Conservation (phyloP, 1,140 invertebrate genomes). For the Leptonema lineaticorne region DNA sequence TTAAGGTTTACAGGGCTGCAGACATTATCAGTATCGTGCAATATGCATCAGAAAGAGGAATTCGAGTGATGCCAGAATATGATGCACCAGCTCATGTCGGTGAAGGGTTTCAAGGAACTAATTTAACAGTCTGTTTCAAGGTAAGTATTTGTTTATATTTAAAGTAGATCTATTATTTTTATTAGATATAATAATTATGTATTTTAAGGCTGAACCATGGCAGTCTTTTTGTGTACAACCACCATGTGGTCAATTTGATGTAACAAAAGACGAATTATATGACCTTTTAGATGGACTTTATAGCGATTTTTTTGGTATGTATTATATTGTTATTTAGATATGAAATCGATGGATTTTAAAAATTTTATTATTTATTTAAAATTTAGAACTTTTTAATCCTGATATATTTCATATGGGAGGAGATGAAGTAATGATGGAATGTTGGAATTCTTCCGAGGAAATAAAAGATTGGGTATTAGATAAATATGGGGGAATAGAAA, state of each 20-base stretch:
- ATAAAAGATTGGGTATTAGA: slow-evolving; percentile 72
- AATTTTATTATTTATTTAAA: too few relatives aligned
- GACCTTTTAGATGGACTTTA: slow-evolving; percentile 71
- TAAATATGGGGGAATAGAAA: slow-evolving; percentile 59
- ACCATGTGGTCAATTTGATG: slow-evolving; percentile 84
- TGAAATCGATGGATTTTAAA: too few relatives aligned
- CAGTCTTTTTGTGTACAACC: slow-evolving; percentile 76
- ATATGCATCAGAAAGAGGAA: slow-evolving; percentile 70
- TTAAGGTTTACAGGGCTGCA: slow-evolving; percentile 56
- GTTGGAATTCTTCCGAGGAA: slow-evolving; percentile 71
- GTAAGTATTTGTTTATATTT: too few relatives aligned
- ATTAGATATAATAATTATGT: slow-evolving; percentile 7
- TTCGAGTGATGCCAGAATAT: slow-evolving; percentile 80
- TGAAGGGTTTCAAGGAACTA: slow-evolving; percentile 79
- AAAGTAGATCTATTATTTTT: background rate
- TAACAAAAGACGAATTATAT: slow-evolving; percentile 72
- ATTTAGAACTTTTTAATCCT: slow-evolving; percentile 61
- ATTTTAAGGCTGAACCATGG: slow-evolving; percentile 73
- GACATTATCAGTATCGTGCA: slow-evolving; percentile 63
- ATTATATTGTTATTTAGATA: slow-evolving; percentile 29
- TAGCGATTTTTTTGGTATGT: slow-evolving; percentile 63
- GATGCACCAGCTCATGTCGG: slow-evolving; percentile 88
- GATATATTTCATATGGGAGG: slow-evolving; percentile 89
- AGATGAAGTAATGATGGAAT: slow-evolving; percentile 75
- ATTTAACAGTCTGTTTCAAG: slow-evolving; percentile 66